These are phyloP conservation scores for Drosophila kikkawai DNA, from an alignment of 1,140 invertebrate genomes.

Conservation along the genomic window DNA sequence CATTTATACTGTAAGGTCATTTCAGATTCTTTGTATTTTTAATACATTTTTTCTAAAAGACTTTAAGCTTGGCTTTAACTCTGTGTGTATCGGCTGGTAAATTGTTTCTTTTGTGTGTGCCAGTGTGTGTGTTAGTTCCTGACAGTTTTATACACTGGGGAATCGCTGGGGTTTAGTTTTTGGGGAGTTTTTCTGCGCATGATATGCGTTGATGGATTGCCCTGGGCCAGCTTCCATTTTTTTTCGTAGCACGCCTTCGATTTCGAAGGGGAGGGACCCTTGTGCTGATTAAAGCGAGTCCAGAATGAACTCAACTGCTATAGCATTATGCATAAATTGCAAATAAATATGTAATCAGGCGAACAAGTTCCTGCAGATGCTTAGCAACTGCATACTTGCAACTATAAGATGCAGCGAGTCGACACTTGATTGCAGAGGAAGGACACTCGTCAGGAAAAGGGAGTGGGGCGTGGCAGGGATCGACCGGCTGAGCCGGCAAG, in stretches of 20 bases:
- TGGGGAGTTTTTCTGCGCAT: conserved; percentile 14
- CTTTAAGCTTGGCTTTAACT: conserved; percentile 46
- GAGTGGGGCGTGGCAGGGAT: conserved; percentile 14
- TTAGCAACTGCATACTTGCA: conserved; percentile 61
- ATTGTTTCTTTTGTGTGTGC: conserved; percentile 22
- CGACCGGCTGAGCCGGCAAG: conserved; percentile 58
- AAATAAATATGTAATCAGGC: conserved; percentile 80
- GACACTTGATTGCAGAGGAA: conserved; percentile 72
- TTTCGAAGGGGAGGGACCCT: conserved; percentile 9
- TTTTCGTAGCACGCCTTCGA: conserved; percentile 28
- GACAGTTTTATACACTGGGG: conserved; percentile 68
- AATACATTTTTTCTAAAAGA: background rate
- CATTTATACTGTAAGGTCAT: background rate
- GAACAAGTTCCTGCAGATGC: conserved; percentile 69
- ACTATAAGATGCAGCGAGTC: conserved; percentile 65
- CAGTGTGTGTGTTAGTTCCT: conserved; percentile 37
- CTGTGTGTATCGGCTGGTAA: conserved; percentile 10
- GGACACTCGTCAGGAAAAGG: conserved; percentile 36
- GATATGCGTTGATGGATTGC: conserved; percentile 67
- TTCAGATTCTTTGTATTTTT: background rate
- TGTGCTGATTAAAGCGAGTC: conserved; percentile 54
- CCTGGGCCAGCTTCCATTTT: conserved; percentile 16
- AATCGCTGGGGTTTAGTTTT: conserved; percentile 24
- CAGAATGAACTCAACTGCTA: conserved; percentile 41
- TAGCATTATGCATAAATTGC: conserved; percentile 79